A percentile compares a stretch with the other conserved stretches of the same genome.
phyloP scores from a whole-genome alignment of 2,113 vertebrate genomes.

The Sitta europaea region DNA sequence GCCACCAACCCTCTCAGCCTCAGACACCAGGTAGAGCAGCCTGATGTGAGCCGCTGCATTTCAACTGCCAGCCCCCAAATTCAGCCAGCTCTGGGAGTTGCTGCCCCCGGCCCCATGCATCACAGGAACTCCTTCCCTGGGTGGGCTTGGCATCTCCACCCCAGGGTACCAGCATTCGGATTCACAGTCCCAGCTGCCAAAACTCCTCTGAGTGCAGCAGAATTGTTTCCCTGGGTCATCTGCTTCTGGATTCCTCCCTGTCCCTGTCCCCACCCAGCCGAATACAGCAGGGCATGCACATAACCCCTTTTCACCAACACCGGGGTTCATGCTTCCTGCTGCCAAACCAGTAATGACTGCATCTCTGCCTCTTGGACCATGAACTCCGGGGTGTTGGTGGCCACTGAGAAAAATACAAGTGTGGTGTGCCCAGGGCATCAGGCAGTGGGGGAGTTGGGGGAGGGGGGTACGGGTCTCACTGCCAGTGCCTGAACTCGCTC shows the following conservation, averaged over 20 bases:
- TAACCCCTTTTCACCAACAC: not conserved
- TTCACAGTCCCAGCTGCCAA: not conserved
- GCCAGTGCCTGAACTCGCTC: not conserved
- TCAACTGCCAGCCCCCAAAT: not conserved
- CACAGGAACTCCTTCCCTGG: not conserved
- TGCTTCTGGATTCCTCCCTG: not conserved
- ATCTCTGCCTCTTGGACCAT: not conserved
- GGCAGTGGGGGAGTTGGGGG: not conserved
- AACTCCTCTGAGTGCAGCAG: not conserved
- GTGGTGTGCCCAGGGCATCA: not conserved
- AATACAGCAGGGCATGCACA: not conserved
- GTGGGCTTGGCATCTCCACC: not conserved
- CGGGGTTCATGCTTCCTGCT: not conserved
- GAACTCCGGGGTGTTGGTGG: not conserved
- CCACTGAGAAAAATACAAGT: not conserved
- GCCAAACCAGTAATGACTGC: not conserved
- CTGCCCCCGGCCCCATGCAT: rapidly evolving
- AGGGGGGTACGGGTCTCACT: not conserved
- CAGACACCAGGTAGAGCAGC: not conserved
- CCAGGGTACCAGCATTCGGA: not conserved
- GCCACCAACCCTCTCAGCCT: not conserved
- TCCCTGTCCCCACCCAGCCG: not conserved
- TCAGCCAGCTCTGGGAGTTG: not conserved
- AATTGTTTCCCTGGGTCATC: not conserved
- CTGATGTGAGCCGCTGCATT: not conserved